Evolutionary conservation across 2,797 vertebrate genomes (phyloP), one percentile per base, ranked within the genome.

Genomic region (Pachyuromys duprasi): DNA sequence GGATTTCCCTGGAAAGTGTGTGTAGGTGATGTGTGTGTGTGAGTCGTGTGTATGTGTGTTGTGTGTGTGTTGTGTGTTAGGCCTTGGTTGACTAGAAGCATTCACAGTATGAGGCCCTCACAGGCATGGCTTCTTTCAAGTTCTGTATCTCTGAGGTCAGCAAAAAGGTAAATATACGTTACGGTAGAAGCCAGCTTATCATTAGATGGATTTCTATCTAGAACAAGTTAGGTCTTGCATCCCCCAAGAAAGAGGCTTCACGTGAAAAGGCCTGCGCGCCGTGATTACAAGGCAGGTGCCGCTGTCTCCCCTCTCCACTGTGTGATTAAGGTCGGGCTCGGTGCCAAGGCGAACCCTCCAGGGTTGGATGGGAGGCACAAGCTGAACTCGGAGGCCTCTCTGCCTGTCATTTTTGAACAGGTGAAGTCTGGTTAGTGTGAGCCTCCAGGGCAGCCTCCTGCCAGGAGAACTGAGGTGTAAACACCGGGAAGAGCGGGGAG

Each of bases 231-330:
- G 86, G 49, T 96, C 93, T 96, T 97, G 94, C 88, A 78, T 93
- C 67, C 33, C 79, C 69, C 86, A 83, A 97, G 96, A 94, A 95
- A 95, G 95, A 90, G 84, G 26, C 45, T 91, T 86, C 74, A 82
- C 84, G 93, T 97, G 74, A 95, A 96, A 96, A 92, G 82, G 82
- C 87, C 92, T 89, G 93, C 90, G 82, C 24, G 31, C 31, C 26
- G 15, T 94, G 88, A 97, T 97, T 96, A 92, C 93, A 97, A 96
- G 90, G 95, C 92, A 97, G 91, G 86, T 93, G 90, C 72, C 91
- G 15, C 90, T 92, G 55, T 93, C 94, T 96, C 60, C 57, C 55
- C 15, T 86, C 91, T 82, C 81, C 49, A 92, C 72, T 69, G 1
- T 96, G 2, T 95, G 96, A 95, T 96, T 97, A 96, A 93, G 84